Conservation (phyloP, 2,113 vertebrate species). For the Lanius collurio region DNA sequence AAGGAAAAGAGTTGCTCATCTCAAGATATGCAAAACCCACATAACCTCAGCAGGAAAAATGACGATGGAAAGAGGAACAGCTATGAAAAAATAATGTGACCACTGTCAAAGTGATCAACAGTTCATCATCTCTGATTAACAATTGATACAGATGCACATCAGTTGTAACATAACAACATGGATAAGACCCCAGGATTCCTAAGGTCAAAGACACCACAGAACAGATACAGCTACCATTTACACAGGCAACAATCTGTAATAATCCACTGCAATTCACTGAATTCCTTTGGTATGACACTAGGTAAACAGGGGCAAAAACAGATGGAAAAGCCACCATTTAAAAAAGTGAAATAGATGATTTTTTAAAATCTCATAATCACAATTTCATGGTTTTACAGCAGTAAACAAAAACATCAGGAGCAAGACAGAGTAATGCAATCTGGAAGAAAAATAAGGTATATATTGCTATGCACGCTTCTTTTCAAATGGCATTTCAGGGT, state of each 20-base stretch:
- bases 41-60: not conserved
- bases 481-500: not conserved
- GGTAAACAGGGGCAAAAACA: not conserved
- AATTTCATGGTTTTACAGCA: not conserved
- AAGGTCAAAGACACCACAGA: conserved; percentile 28
- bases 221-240: not conserved
- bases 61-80: not conserved
- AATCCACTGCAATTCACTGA: not conserved
- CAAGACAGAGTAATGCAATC: not conserved
- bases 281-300: not conserved
- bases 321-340: not conserved
- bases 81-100: not conserved
- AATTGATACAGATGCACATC: conserved; percentile 7
- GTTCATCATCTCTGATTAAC: not conserved
- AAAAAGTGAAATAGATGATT: not conserved
- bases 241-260: not conserved
- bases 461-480: not conserved
- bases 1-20: not conserved
- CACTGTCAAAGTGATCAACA: conserved; percentile 9
- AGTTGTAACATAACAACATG: not conserved
- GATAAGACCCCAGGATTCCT: not conserved
- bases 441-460: not conserved
- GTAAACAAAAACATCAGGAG: not conserved
- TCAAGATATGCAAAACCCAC: not conserved
- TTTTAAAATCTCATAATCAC: not conserved